phyloP scores from a whole-genome alignment of 1,140 invertebrate species.

The Listronotus oregonensis region DNA sequence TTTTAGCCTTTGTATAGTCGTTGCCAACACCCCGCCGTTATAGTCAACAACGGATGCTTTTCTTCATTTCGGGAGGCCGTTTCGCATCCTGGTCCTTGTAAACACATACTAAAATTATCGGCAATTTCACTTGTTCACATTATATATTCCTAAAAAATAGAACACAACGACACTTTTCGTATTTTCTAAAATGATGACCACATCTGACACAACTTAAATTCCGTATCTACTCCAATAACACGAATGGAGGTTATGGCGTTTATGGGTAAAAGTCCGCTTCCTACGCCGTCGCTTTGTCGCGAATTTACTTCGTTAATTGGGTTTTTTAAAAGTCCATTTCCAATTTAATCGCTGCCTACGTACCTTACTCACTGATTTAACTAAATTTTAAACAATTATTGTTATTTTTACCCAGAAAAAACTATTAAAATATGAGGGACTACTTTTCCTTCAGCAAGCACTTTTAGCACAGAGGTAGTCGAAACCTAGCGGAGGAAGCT shows the following conservation, averaged over 20 bases:
- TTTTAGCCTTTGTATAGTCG: conserved; percentile 55
- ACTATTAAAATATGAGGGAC: conserved; percentile 8
- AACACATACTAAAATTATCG: conserved; percentile 58
- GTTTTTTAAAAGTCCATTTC: background rate
- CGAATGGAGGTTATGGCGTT: conserved; percentile 72
- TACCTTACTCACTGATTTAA: background rate
- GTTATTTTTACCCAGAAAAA: background rate
- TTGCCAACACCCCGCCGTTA: conserved; percentile 60
- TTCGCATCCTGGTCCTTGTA: conserved; percentile 55
- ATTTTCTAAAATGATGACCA: conserved; percentile 66
- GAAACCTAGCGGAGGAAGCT: conserved; percentile 23
- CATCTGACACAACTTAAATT: conserved; percentile 67
- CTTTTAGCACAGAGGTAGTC: conserved; percentile 18
- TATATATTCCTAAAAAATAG: conserved; percentile 51
- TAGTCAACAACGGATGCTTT: conserved; percentile 58
- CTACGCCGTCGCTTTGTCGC: conserved; percentile 52
- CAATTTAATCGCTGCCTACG: background rate
- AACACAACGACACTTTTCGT: conserved; percentile 55
- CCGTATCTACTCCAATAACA: conserved; percentile 70
- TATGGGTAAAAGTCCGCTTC: conserved; percentile 68
- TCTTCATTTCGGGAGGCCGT: conserved; percentile 50
- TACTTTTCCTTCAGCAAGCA: conserved; percentile 29
- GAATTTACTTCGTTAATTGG: conserved; percentile 34
- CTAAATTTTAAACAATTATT: background rate
- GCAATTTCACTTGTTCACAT: conserved; percentile 58